Evolutionary conservation across 1,140 invertebrate species (phyloP).

Genomic region (Samia ricini): DNA sequence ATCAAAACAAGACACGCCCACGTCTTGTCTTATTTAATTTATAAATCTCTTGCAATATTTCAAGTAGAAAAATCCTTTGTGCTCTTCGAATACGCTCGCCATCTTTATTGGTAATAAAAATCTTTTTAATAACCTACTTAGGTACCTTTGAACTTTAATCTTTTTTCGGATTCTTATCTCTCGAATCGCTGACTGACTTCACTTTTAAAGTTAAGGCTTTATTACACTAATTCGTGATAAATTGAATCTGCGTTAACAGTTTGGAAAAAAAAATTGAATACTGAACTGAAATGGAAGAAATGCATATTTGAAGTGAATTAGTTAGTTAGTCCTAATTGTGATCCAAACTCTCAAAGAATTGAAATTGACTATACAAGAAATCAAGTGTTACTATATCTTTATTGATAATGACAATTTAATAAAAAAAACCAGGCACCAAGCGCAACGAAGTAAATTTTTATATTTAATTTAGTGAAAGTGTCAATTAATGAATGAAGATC

Average conservation of each 20-base stretch:
- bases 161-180: background rate
- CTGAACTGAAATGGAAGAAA: too few species aligned
- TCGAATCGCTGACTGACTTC: background rate
- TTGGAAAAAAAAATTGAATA: too few species aligned
- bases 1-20: background rate
- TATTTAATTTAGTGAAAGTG: too few species aligned
- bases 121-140: background rate
- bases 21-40: background rate
- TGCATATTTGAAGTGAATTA: too few species aligned
- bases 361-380: too few species aligned
- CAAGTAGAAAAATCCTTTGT: constrained; percentile 9
- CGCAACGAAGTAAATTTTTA: too few species aligned
- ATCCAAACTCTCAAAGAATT: too few species aligned
- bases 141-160: background rate
- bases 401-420: too few species aligned
- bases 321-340: too few species aligned
- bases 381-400: too few species aligned
- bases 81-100: background rate
- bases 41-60: constrained; percentile 2
- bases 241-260: too few species aligned
- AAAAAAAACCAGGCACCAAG: too few species aligned
- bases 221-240: background rate
- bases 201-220: background rate
- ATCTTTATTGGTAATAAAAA: constrained; percentile 7
- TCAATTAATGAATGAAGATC: background rate